Conservation (phyloP, 1,140 invertebrate genomes). For the Danaus plexippus region DNA sequence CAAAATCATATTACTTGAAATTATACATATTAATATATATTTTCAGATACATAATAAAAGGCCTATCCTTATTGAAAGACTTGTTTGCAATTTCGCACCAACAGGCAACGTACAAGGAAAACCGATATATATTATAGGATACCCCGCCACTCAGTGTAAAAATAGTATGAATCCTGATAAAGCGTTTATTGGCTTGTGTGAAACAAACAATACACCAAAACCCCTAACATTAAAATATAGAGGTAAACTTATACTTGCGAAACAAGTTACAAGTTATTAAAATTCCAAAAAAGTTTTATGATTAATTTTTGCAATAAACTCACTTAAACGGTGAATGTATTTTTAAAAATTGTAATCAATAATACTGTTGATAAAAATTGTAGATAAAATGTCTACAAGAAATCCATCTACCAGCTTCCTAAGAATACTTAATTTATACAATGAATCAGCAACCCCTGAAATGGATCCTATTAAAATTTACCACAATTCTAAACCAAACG, state of each 20-base stretch:
- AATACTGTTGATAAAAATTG: slow-evolving; percentile 11
- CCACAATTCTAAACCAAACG: neutral
- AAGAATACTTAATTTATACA: slow-evolving; percentile 47
- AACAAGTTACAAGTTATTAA: no score
- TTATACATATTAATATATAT: neutral
- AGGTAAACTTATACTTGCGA: no score
- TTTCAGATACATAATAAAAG: slow-evolving; percentile 18
- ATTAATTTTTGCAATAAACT: no score
- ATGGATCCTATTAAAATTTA: slow-evolving; percentile 32
- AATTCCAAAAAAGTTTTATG: no score
- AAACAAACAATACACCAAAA: no score
- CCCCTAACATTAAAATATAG: no score
- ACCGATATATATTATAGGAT: slow-evolving; percentile 47
- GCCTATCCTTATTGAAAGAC: slow-evolving; percentile 26
- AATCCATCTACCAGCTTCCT: slow-evolving; percentile 35
- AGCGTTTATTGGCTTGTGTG: slow-evolving; percentile 37
- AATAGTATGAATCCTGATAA: slow-evolving; percentile 27
- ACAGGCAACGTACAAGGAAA: slow-evolving; percentile 45
- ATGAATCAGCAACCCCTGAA: slow-evolving; percentile 36
- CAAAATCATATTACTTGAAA: no score
- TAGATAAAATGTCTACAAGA: slow-evolving; percentile 23
- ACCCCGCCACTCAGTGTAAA: slow-evolving; percentile 44
- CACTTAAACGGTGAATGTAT: no score
- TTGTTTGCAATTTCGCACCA: slow-evolving; percentile 55
- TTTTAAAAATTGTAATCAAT: no score